These are phyloP conservation scores for Proisotoma minuta DNA, from an alignment of 2,888 invertebrate genomes.

Conservation along the genomic window DNA sequence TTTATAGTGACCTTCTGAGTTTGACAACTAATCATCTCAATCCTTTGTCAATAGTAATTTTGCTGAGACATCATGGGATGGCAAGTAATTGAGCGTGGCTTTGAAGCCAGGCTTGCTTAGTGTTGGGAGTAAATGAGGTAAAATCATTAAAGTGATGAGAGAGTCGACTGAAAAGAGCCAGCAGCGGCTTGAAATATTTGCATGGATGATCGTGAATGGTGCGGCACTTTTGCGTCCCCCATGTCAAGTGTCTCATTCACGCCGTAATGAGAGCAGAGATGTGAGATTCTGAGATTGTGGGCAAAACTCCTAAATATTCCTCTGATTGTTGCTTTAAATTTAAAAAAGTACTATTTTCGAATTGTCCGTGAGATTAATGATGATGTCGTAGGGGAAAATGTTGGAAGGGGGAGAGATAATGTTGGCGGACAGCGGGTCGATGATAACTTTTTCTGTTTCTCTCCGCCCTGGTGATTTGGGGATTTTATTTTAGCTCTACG, in stretches of 20 bases:
- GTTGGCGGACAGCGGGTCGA: conserved; percentile 36
- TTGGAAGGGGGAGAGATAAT: conserved; percentile 24
- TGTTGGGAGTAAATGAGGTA: neutral
- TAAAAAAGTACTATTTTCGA: neutral
- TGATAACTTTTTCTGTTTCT: conserved; percentile 22
- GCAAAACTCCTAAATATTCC: no score
- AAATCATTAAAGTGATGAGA: neutral
- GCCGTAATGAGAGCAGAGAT: no score
- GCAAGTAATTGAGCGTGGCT: no score
- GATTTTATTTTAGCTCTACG: conserved; percentile 23
- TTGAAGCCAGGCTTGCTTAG: neutral
- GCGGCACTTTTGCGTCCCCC: no score
- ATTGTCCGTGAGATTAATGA: neutral
- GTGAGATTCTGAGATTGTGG: no score
- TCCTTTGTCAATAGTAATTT: neutral
- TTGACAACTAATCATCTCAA: neutral
- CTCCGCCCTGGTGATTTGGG: conserved; percentile 45
- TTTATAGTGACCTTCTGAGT: neutral
- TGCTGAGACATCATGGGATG: no score
- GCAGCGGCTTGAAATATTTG: no score
- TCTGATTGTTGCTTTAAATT: no score
- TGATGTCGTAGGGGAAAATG: conserved; percentile 12
- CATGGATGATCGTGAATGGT: no score
- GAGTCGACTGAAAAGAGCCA: no score
- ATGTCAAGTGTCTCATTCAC: no score